Conservation (phyloP, 2,888 invertebrate genomes). For the Chromoteleia sp. region DNA sequence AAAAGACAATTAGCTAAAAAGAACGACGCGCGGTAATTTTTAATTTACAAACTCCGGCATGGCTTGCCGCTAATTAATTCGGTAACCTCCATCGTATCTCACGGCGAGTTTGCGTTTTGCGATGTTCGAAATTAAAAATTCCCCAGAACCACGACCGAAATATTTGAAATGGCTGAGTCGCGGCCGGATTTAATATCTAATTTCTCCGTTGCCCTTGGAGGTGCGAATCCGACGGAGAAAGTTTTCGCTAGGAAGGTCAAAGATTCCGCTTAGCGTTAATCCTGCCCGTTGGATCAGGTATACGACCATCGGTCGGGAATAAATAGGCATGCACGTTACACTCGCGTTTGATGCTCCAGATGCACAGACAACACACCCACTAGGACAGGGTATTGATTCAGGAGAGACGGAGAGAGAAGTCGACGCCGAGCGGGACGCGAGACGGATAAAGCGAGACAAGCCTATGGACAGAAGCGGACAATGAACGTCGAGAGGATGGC, state of each 20-base stretch:
- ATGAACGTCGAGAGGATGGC: conserved; percentile 73
- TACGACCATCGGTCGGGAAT: conserved; percentile 52
- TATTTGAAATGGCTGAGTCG: conserved; percentile 7
- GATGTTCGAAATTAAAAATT: conserved; percentile 6
- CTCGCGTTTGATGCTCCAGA: conserved; percentile 65
- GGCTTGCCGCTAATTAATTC: too few relatives aligned
- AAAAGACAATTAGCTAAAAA: too few relatives aligned
- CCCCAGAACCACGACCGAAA: not conserved
- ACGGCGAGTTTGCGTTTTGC: too few relatives aligned
- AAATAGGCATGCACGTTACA: conserved; percentile 56
- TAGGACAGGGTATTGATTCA: conserved; percentile 77
- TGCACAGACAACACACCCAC: conserved; percentile 71
- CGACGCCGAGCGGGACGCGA: conserved; percentile 42
- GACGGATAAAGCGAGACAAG: conserved; percentile 53
- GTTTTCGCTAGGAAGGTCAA: conserved; percentile 49
- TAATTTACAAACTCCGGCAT: too few relatives aligned
- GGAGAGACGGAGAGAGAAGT: conserved; percentile 61
- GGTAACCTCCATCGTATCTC: too few relatives aligned
- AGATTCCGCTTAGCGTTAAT: too few relatives aligned
- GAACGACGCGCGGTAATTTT: too few relatives aligned
- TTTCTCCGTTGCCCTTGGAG: conserved; percentile 42
- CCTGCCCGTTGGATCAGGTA: conserved; percentile 46
- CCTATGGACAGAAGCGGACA: conserved; percentile 71
- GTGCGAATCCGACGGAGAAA: conserved; percentile 28
- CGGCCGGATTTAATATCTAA: conserved; percentile 28